Conservation (phyloP, 1,140 invertebrate genomes). For the Nephila pilipes region DNA sequence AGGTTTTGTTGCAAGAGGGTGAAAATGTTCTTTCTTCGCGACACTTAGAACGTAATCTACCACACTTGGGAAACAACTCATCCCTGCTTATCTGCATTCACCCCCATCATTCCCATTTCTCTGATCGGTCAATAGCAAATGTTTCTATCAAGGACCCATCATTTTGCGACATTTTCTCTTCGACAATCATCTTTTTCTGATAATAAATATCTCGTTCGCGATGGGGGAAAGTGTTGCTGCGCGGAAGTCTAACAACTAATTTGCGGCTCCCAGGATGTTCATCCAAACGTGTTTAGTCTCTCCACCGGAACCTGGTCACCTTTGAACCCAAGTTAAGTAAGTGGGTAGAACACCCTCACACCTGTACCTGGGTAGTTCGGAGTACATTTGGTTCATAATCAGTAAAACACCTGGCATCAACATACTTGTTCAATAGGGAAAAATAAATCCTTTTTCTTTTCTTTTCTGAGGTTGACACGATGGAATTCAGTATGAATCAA, state of each 20-base stretch:
- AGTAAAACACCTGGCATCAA: neutral
- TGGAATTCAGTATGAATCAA: neutral
- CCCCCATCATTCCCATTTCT: neutral
- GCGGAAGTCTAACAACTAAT: slow-evolving; percentile 39
- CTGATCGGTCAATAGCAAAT: slow-evolving; percentile 32
- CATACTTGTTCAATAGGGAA: neutral
- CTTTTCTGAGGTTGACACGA: neutral
- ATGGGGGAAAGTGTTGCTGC: neutral
- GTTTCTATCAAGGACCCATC: slow-evolving; percentile 30
- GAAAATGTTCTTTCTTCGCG: neutral
- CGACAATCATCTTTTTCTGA: neutral
- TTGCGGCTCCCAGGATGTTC: slow-evolving; percentile 35
- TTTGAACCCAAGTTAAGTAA: slow-evolving; percentile 50
- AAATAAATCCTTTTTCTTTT: neutral
- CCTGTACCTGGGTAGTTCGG: slow-evolving; percentile 49
- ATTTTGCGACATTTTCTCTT: slow-evolving; percentile 42
- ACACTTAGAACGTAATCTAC: neutral
- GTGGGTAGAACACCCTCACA: slow-evolving; percentile 49
- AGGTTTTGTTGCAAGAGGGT: neutral
- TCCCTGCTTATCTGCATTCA: neutral
- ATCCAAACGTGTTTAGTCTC: slow-evolving; percentile 19
- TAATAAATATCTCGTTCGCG: slow-evolving; percentile 47
- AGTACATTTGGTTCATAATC: neutral
- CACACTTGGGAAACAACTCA: slow-evolving; percentile 9
- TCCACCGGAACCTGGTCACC: slow-evolving; percentile 63